phyloP scores from a whole-genome alignment of 2,888 invertebrate species.

The Ormyrus rosae region DNA sequence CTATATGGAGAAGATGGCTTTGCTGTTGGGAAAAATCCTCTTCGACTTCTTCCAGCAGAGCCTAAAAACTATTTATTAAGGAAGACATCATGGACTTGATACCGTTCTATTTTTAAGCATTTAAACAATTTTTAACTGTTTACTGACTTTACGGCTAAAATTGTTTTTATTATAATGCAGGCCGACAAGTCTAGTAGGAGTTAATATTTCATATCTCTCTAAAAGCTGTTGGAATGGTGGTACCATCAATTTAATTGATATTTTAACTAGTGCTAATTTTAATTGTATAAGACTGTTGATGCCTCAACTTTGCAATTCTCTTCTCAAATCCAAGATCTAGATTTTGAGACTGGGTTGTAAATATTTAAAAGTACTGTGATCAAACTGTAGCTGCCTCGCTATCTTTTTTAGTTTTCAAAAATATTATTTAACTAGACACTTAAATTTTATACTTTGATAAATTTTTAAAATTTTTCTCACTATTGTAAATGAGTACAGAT shows the following conservation, averaged over 20 bases:
- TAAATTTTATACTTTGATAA: background rate
- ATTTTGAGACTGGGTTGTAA: constrained; percentile 36
- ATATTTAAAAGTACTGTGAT: constrained; percentile 70
- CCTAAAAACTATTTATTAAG: constrained; percentile 22
- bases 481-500: too few species aligned
- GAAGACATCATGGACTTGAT: constrained; percentile 36
- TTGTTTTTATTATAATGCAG: background rate
- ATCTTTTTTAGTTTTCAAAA: constrained; percentile 42
- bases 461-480: too few species aligned
- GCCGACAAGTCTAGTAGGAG: background rate
- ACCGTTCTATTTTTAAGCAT: background rate
- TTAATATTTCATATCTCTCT: constrained; percentile 5
- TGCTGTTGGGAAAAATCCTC: constrained; percentile 70
- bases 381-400: constrained; percentile 63
- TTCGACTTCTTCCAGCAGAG: constrained; percentile 38
- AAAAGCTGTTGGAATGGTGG: constrained; percentile 12
- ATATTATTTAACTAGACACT: constrained; percentile 22
- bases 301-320: constrained; percentile 11
- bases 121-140: background rate
- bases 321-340: constrained; percentile 38
- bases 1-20: constrained; percentile 73
- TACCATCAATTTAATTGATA: constrained; percentile 20
- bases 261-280: constrained; percentile 14
- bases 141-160: too few species aligned
- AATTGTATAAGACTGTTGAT: constrained; percentile 11